Evolutionary conservation across 1,140 invertebrate species (phyloP).

Genomic region (Vanessa tameamea): DNA sequence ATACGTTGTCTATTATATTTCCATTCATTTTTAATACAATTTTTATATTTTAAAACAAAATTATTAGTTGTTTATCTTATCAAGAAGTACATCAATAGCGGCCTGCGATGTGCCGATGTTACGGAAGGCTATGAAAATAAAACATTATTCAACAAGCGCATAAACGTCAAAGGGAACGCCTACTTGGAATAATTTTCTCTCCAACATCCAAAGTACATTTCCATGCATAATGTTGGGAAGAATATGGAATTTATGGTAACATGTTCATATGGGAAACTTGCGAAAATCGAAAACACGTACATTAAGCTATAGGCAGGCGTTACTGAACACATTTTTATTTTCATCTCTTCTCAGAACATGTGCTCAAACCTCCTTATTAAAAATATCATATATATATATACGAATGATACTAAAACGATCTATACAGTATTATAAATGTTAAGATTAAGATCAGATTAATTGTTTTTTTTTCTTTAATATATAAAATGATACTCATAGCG

Average conservation of each 20-base stretch:
- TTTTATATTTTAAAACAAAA: not conserved
- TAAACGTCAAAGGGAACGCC: constrained; percentile 73
- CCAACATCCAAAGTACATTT: constrained; percentile 66
- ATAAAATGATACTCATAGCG: constrained; percentile 40
- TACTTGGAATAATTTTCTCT: constrained; percentile 78
- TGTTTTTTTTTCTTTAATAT: not conserved
- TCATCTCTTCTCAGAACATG: too few species aligned
- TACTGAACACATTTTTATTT: not conserved
- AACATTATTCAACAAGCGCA: constrained; percentile 78
- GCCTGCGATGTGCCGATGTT: constrained; percentile 48
- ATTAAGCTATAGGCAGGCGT: not conserved
- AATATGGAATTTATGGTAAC: constrained; percentile 65
- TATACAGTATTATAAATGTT: too few species aligned
- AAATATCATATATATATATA: too few species aligned
- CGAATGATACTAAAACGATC: too few species aligned
- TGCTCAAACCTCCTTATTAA: too few species aligned
- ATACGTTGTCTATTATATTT: too few species aligned
- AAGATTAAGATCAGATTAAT: too few species aligned
- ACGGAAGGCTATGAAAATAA: constrained; percentile 70
- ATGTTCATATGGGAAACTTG: constrained; percentile 48
- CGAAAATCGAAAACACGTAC: constrained; percentile 39
- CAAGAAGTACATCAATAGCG: constrained; percentile 26
- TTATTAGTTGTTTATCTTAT: constrained; percentile 21
- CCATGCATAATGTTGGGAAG: constrained; percentile 64
- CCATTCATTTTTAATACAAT: not conserved